These are phyloP conservation scores for Ptiloglossa arizonensis DNA, from an alignment of 1,140 invertebrate genomes.

Conservation along the genomic window DNA sequence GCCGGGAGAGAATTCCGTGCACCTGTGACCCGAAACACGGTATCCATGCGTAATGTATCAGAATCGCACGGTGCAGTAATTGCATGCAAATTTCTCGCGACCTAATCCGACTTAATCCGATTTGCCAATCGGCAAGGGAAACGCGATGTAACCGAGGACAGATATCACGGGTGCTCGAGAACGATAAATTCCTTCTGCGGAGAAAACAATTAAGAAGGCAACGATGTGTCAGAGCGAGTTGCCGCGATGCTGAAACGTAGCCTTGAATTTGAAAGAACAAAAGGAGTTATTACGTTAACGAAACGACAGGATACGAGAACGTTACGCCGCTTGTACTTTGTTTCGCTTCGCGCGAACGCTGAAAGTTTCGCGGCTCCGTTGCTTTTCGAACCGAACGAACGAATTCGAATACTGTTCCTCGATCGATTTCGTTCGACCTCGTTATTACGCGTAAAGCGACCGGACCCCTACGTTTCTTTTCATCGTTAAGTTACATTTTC, in stretches of 20 bases:
- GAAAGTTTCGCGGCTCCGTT: not conserved
- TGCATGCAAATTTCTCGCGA: conserved; percentile 2
- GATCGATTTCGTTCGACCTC: not conserved
- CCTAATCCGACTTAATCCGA: conserved; percentile 7
- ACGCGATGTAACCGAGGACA: conserved; percentile 5
- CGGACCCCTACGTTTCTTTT: too few relatives aligned
- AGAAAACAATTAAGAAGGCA: conserved; percentile 36
- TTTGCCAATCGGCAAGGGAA: conserved; percentile 22
- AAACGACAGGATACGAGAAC: conserved; percentile 39
- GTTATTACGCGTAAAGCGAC: not conserved
- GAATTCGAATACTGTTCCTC: not conserved
- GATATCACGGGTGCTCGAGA: not conserved
- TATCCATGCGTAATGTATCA: not conserved
- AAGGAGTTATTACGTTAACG: conserved; percentile 33
- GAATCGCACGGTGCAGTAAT: not conserved
- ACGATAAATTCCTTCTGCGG: conserved; percentile 37
- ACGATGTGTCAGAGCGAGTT: conserved; percentile 22
- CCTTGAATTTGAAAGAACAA: conserved; percentile 55
- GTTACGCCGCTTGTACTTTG: not conserved
- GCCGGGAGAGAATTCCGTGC: too few relatives aligned
- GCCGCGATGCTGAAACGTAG: conserved; percentile 28
- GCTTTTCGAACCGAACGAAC: not conserved
- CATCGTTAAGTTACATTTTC: too few relatives aligned
- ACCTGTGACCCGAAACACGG: too few relatives aligned
- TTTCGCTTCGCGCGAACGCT: not conserved